Conservation (phyloP, 2,888 invertebrate species). For the Melieria picta region DNA sequence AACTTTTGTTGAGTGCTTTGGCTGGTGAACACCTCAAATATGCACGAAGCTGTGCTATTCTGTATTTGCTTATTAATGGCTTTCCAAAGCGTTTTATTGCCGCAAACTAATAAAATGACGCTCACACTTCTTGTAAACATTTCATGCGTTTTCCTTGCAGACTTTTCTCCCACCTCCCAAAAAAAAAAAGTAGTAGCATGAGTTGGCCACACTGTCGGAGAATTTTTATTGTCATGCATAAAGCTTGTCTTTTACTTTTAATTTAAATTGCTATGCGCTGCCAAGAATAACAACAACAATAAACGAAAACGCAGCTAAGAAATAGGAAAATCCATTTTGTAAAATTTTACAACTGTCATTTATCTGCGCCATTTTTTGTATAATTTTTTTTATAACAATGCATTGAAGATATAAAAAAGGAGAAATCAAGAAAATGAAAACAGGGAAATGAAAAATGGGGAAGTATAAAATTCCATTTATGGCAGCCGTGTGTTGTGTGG, state of each 20-base stretch:
- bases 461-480: not conserved
- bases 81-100: constrained; percentile 56
- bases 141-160: too few relatives aligned
- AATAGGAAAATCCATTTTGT: constrained; percentile 32
- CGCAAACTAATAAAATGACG: constrained; percentile 25
- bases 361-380: constrained; percentile 36
- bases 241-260: constrained; percentile 48
- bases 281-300: constrained; percentile 12
- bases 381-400: constrained; percentile 8
- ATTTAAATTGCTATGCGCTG: constrained; percentile 55
- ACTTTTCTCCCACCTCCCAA: not conserved
- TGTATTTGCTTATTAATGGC: constrained; percentile 24
- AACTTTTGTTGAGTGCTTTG: too few relatives aligned
- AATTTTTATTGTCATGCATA: constrained; percentile 54
- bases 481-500: not conserved
- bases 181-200: constrained; percentile 12
- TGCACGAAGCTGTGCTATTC: too few relatives aligned
- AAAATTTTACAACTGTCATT: constrained; percentile 43
- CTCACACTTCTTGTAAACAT: too few relatives aligned
- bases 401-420: constrained; percentile 11
- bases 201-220: constrained; percentile 27
- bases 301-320: constrained; percentile 14
- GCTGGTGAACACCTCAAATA: too few relatives aligned
- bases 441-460: too few relatives aligned
- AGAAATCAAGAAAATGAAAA: constrained; percentile 4